A percentile compares a stretch with the other conserved stretches of the same genome.
Conservation (phyloP, 1,140 invertebrate species). For the Zaprionus vittiger region DNA sequence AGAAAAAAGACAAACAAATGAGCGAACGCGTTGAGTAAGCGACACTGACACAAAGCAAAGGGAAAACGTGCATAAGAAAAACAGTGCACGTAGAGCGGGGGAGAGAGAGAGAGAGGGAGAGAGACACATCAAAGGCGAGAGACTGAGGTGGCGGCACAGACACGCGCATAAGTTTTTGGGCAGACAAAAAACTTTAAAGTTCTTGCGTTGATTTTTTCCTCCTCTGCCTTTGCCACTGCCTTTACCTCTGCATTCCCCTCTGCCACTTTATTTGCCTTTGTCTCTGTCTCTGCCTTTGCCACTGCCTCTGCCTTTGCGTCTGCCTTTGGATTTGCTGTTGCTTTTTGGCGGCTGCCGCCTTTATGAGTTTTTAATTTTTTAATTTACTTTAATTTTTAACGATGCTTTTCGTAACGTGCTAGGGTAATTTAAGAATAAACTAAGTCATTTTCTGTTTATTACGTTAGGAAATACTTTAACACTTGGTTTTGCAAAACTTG, state of each 20-base stretch:
- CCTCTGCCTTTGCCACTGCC: background rate
- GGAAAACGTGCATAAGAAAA: constrained; percentile 53
- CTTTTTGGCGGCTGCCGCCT: constrained; percentile 1
- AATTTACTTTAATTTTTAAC: constrained; percentile 21
- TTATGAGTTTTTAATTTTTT: constrained; percentile 32
- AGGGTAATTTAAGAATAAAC: constrained; percentile 4
- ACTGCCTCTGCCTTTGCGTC: too few relatives aligned
- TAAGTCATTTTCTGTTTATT: constrained; percentile 10
- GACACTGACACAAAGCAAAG: constrained; percentile 40
- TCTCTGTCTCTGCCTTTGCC: too few relatives aligned
- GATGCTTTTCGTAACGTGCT: constrained; percentile 9
- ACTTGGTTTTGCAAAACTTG: constrained; percentile 16
- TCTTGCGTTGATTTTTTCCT: constrained; percentile 34
- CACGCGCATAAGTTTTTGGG: constrained; percentile 18
- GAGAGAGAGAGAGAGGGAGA: constrained; percentile 5
- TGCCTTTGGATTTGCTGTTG: background rate
- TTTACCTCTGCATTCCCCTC: too few relatives aligned
- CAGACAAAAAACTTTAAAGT: constrained; percentile 30
- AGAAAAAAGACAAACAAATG: constrained; percentile 36
- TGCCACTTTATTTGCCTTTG: too few relatives aligned
- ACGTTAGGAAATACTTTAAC: constrained; percentile 1
- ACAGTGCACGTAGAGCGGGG: constrained; percentile 20
- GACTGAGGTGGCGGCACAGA: constrained; percentile 3
- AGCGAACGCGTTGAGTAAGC: constrained; percentile 48
- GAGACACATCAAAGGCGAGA: background rate